Conservation (phyloP, 2,797 vertebrate genomes). For the Lacerta bilineata region DNA sequence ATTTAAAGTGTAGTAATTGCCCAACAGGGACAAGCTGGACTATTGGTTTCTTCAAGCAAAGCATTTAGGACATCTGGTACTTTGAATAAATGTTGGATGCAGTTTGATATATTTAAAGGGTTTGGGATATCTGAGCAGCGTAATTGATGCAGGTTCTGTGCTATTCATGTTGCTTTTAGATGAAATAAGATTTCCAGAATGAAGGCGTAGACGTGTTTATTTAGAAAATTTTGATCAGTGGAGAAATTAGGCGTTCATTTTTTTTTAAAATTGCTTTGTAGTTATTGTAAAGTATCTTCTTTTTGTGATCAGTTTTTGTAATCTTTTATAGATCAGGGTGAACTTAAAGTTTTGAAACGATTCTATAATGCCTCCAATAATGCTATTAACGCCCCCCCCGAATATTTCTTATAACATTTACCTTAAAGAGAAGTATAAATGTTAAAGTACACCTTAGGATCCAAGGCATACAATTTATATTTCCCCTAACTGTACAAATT, state of each 20-base stretch:
- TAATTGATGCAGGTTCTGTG: background rate
- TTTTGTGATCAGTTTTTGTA: background rate
- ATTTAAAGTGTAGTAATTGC: slow-evolving; percentile 38
- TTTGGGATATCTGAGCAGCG: background rate
- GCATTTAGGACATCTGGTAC: slow-evolving; percentile 18
- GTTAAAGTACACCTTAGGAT: too few relatives aligned
- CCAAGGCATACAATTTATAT: too few relatives aligned
- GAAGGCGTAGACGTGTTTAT: background rate
- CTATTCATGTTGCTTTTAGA: background rate
- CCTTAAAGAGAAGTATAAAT: too few relatives aligned
- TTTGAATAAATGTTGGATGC: background rate
- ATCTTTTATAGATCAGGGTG: background rate
- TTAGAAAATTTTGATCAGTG: slow-evolving; percentile 12
- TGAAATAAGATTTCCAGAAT: background rate
- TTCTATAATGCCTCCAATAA: background rate
- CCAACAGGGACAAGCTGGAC: slow-evolving; percentile 27
- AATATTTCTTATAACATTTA: too few relatives aligned
- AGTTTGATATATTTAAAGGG: background rate
- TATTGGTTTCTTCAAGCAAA: slow-evolving; percentile 4
- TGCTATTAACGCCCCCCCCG: background rate
- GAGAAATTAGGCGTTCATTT: background rate
- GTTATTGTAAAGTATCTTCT: background rate
- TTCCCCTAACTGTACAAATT: background rate
- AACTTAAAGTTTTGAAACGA: background rate
- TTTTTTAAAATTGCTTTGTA: background rate